Base-by-base conservation (phyloP, 1,140 invertebrate genomes). In the Pogonomyrmex californicus region DNA sequence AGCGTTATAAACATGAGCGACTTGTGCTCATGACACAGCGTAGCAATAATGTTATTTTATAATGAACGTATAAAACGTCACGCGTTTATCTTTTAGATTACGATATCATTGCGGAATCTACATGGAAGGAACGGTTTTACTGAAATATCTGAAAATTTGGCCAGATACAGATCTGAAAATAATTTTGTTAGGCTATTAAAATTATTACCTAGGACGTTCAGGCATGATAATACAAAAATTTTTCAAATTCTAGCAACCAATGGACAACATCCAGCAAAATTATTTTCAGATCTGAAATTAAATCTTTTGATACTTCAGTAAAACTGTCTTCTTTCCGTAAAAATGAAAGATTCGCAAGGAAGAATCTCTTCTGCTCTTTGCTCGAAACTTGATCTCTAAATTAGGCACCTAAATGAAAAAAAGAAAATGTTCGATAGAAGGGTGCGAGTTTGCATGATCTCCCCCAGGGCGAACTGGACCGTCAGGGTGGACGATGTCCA, bases 401-500 rank as follows among this genome's bases (percentile, higher is more conserved):
- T 78, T 38, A 49, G 60, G 44, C 33, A 10, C 23, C 6, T 36
- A 23, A 66, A 12, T 7, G 14, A 12, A 33, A 47, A 10, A 51
- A 0, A 54, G 30, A 77, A 41, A 30, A 30, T 4, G 9, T n/a
- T 4, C 36, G 23, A n/a, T 2, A 10, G 12, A 82, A 47, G 78
- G 65, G 78, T 82, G 78, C 51, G 12, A 68, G 5, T 7, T 70
- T 2, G 36, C 47, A 56, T 73, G 30, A 36, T 0, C 54, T 47
- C 66, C 51, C 17, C 51, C 17, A 17, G 17, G 30, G 51, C 23
- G 79, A 68, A 49, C 41, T 38, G 54, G 56, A 56, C 4, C 63
- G 47, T 54, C 33, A 17, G 38, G 41, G 36, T 68, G 77, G 63
- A 76, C 30, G 54, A 41, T 44, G 88, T 83, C 77, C 77, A 77